Percentiles rank a stretch among this genome's conserved stretches.
These are phyloP conservation scores for Helleia helle DNA, from an alignment of 2,888 invertebrate species.

Conservation along the genomic window DNA sequence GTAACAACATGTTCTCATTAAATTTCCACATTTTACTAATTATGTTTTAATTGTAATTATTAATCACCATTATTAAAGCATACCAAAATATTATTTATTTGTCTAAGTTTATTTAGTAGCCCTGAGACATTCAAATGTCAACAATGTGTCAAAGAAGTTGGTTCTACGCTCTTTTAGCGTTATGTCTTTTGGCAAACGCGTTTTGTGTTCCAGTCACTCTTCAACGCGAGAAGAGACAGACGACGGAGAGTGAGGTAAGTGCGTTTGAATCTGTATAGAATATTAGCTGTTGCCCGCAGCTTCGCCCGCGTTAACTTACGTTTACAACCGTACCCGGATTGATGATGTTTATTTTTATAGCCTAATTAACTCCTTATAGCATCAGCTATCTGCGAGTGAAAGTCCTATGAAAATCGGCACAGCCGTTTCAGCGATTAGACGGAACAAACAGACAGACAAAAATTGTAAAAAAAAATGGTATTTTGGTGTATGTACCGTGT, in stretches of 20 bases:
- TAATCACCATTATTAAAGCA: slow-evolving; percentile 4
- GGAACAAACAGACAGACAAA: too few species aligned
- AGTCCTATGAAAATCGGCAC: too few species aligned
- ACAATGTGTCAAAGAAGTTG: slow-evolving; percentile 37
- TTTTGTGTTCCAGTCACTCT: slow-evolving; percentile 33
- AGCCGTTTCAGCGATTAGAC: too few species aligned
- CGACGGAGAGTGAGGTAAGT: slow-evolving; percentile 29
- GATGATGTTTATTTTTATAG: too few species aligned
- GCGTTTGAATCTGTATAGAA: too few species aligned
- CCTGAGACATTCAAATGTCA: slow-evolving; percentile 25
- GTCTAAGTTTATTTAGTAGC: neutral
- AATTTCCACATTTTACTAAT: slow-evolving; percentile 7
- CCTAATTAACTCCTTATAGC: too few species aligned
- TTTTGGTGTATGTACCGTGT: too few species aligned
- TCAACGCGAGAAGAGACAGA: slow-evolving; percentile 24
- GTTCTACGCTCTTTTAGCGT: slow-evolving; percentile 29
- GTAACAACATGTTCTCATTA: slow-evolving; percentile 3
- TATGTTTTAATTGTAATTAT: slow-evolving; percentile 5
- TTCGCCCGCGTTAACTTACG: too few species aligned
- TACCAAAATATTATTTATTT: neutral
- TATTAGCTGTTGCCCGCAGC: too few species aligned
- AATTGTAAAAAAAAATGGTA: too few species aligned
- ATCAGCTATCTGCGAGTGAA: too few species aligned
- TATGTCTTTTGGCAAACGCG: slow-evolving; percentile 36
- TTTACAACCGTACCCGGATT: too few species aligned